A percentile compares a stretch with the other conserved stretches of the same genome.
phyloP scores from a whole-genome alignment of 2,113 vertebrate genomes.

The Prinia subflava region DNA sequence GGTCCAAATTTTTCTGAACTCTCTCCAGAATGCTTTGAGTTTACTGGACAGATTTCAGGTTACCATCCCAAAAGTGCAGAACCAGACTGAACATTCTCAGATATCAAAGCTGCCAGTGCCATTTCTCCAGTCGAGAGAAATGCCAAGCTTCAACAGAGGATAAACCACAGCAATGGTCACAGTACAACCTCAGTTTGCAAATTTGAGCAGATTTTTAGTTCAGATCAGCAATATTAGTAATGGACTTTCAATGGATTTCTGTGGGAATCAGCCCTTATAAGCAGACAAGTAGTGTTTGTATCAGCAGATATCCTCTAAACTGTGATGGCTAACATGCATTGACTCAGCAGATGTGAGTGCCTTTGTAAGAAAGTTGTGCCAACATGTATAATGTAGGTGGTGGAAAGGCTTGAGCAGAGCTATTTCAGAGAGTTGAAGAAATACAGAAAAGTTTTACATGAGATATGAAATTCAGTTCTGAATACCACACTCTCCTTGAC shows the following conservation, averaged over 20 bases:
- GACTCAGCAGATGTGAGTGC: background rate
- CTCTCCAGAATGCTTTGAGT: slow-evolving; percentile 9
- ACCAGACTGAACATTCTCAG: background rate
- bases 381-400: background rate
- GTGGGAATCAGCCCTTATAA: background rate
- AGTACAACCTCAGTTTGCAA: background rate
- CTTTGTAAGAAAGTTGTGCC: background rate
- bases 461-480: background rate
- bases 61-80: background rate
- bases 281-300: background rate
- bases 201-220: background rate
- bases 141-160: background rate
- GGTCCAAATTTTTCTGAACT: slow-evolving; percentile 32
- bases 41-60: background rate
- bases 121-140: background rate
- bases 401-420: background rate
- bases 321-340: background rate
- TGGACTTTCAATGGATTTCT: background rate
- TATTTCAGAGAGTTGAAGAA: background rate
- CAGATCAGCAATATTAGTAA: background rate
- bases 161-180: background rate
- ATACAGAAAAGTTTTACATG: background rate
- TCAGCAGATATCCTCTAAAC: background rate
- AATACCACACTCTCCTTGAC: background rate
- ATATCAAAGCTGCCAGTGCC: background rate